Evolutionary conservation across 2,797 vertebrate species (phyloP).

Genomic region (Vultur gryphus): DNA sequence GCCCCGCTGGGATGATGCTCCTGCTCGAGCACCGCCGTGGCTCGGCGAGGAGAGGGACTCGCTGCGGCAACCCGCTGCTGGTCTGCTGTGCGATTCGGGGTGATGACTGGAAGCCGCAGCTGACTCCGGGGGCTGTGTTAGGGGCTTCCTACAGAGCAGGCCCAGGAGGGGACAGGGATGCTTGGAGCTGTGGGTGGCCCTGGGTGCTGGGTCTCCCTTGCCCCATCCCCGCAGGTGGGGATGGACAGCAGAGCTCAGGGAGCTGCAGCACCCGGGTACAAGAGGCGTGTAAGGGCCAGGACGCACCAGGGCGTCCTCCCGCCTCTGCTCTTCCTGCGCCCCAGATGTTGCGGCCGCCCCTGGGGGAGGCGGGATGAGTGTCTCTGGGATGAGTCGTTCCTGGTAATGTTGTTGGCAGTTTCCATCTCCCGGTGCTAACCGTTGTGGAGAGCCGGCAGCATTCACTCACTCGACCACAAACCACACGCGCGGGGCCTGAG

Average conservation of each 20-base stretch:
- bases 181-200: background rate
- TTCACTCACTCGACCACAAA: background rate
- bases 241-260: background rate
- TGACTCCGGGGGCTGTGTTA: background rate
- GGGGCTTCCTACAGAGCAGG: background rate
- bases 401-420: background rate
- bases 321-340: background rate
- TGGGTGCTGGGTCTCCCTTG: background rate
- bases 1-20: background rate
- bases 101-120: background rate
- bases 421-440: background rate
- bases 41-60: accelerated
- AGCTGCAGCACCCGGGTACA: accelerated
- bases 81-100: background rate
- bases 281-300: accelerated
- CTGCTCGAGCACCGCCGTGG: accelerated
- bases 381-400: background rate
- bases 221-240: accelerated
- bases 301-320: background rate
- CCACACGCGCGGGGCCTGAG: accelerated
- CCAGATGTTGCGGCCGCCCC: background rate
- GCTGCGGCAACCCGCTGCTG: accelerated
- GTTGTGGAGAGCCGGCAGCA: background rate
- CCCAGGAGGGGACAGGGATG: background rate
- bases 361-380: background rate